Base-by-base conservation (phyloP, 2,888 invertebrate genomes). In the Nymphalis polychloros region DNA sequence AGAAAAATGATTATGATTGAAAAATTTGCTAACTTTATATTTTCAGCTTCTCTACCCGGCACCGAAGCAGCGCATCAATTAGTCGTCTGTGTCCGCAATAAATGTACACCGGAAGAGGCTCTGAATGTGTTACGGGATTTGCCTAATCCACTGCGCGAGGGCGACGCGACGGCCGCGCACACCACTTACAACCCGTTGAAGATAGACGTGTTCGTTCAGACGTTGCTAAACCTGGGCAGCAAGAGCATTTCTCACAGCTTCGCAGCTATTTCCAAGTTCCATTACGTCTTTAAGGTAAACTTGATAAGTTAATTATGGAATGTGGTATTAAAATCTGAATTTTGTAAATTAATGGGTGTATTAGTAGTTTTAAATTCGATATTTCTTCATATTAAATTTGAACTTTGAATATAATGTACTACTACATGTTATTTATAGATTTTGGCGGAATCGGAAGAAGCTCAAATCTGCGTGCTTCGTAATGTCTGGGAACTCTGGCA, bases 161-260 rank as follows among this genome's bases (percentile, higher is more conserved):
- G 96, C 49, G 95, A 95, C 72, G 84, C 91, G 23, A 84, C 91
- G n/a, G 93, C 94, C 59, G 93, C 94, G 71, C 94, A 94, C 67
- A 94, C 95, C 61, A 94, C 96, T 4, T 97, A 97, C 86, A 98
- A 98, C 93, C 97, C 98, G 0, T 89, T 98, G 63, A 98, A 98
- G 91, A 98, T 99, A 63, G 98, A 99, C 82, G 97, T 99, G 0
- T 99, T 99, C 83, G 97, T 98, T n/a, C 98, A 98, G 83, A 98
- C 98, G 0, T 86, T 99, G 63, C 93, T 99, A 7, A 97, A 98
- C 85, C 93, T 99, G 68, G 99, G 98, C 48, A 97, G 97, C 63
- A 99, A 99, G 89, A 98, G 99, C 77, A 98, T 99, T 85, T 98
- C 98, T 70, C 99, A 99, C 84, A 98, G 98, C 78, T 99, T 99